These are phyloP conservation scores for Sinocyclocheilus anophthalmus DNA, from an alignment of 2,113 vertebrate genomes.

Conservation along the genomic window DNA sequence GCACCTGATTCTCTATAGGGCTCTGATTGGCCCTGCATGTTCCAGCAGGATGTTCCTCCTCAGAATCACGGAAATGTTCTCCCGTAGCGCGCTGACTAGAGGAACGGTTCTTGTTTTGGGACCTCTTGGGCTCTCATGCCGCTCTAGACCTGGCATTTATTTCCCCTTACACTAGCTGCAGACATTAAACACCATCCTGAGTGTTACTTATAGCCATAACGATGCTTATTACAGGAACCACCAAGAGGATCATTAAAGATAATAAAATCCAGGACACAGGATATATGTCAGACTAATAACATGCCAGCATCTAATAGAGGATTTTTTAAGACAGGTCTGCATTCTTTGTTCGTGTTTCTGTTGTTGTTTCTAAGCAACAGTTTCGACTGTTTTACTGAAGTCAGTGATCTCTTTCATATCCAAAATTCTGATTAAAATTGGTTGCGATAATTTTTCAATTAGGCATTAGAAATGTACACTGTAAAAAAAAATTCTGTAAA, in stretches of 20 bases:
- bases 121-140: slow-evolving; percentile 6
- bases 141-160: slow-evolving; percentile 14
- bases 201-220: slow-evolving; percentile 44
- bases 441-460: too few relatives aligned
- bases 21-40: slow-evolving; percentile 44
- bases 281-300: slow-evolving; percentile 63
- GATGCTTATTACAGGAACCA: slow-evolving; percentile 60
- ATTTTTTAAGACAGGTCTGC: slow-evolving; percentile 51
- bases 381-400: neutral
- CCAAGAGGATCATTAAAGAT: slow-evolving; percentile 51
- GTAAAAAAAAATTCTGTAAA: too few relatives aligned
- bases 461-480: too few relatives aligned
- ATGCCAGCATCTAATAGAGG: slow-evolving; percentile 50
- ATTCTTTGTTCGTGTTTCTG: slow-evolving; percentile 10
- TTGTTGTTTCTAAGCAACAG: neutral
- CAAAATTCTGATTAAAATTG: too few relatives aligned
- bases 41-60: slow-evolving; percentile 35
- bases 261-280: slow-evolving; percentile 63
- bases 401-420: neutral
- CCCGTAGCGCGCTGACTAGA: neutral
- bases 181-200: slow-evolving; percentile 46
- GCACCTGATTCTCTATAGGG: neutral
- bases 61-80: slow-evolving; percentile 42
- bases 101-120: slow-evolving; percentile 12
- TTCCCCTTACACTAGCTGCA: slow-evolving; percentile 13